phyloP scores from a whole-genome alignment of 2,888 invertebrate species.

The Notodonta dromedarius region DNA sequence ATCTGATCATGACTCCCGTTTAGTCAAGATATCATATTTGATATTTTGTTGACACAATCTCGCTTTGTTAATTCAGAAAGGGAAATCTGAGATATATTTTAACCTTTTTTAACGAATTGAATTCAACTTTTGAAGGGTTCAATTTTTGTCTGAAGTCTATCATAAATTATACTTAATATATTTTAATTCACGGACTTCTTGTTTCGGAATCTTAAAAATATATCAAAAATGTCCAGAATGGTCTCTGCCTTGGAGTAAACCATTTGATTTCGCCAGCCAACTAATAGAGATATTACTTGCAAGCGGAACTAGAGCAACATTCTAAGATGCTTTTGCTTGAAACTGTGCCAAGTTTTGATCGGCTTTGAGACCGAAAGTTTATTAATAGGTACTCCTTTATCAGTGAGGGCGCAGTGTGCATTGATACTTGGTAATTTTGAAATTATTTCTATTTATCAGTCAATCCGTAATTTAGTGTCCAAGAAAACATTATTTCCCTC shows the following conservation, averaged over 20 bases:
- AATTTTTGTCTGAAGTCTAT: neutral
- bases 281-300: too few relatives aligned
- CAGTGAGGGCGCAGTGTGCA: conserved; percentile 8
- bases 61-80: neutral
- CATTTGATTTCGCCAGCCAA: too few relatives aligned
- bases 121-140: neutral
- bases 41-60: conserved; percentile 24
- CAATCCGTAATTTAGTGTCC: too few relatives aligned
- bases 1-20: conserved; percentile 40
- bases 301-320: too few relatives aligned
- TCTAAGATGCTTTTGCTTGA: conserved; percentile 9
- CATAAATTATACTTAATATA: too few relatives aligned
- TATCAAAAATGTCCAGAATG: too few relatives aligned
- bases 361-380: conserved; percentile 12
- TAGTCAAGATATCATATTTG: conserved; percentile 33
- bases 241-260: too few relatives aligned
- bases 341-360: conserved; percentile 39
- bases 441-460: too few relatives aligned
- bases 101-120: neutral
- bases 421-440: too few relatives aligned
- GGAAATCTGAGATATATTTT: neutral
- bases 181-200: too few relatives aligned
- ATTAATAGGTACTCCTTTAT: conserved; percentile 23
- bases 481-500: too few relatives aligned
- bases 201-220: too few relatives aligned